Evolutionary conservation across 2,113 vertebrate genomes (phyloP).

Genomic region (Glareola pratincola): DNA sequence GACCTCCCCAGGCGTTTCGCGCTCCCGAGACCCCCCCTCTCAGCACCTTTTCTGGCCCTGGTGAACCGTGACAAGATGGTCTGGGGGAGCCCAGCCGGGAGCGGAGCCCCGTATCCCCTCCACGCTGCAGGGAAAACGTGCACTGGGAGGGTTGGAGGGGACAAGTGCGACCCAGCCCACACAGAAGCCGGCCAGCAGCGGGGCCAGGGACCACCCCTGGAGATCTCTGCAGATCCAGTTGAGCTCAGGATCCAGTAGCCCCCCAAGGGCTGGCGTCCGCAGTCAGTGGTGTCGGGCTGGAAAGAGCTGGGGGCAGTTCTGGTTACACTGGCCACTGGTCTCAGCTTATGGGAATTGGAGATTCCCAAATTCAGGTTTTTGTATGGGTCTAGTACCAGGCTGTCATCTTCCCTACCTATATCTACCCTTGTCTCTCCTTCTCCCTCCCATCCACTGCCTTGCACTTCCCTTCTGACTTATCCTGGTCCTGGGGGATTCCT

Average conservation of each 20-base stretch:
- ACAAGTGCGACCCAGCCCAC: not conserved
- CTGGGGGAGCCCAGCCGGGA: not conserved
- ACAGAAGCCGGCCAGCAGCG: not conserved
- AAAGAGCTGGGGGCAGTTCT: not conserved
- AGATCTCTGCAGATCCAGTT: not conserved
- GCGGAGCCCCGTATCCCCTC: accelerated
- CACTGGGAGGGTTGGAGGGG: not conserved
- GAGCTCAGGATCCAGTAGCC: accelerated
- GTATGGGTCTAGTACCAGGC: not conserved
- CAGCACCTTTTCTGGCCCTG: not conserved
- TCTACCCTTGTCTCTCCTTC: not conserved
- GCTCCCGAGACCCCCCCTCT: accelerated
- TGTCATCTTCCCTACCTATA: not conserved
- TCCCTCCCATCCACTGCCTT: not conserved
- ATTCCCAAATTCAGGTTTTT: not conserved
- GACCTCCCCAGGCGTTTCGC: accelerated
- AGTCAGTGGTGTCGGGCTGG: accelerated
- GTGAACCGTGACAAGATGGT: not conserved
- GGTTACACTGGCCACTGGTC: not conserved
- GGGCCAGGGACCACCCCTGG: not conserved
- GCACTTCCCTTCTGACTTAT: not conserved
- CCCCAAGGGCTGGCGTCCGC: not conserved
- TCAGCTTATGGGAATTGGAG: not conserved
- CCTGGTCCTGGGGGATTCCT: not conserved
- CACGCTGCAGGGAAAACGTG: accelerated